These are phyloP conservation scores for Yponomeuta malinellus DNA, from an alignment of 2,888 invertebrate genomes.

Conservation along the genomic window DNA sequence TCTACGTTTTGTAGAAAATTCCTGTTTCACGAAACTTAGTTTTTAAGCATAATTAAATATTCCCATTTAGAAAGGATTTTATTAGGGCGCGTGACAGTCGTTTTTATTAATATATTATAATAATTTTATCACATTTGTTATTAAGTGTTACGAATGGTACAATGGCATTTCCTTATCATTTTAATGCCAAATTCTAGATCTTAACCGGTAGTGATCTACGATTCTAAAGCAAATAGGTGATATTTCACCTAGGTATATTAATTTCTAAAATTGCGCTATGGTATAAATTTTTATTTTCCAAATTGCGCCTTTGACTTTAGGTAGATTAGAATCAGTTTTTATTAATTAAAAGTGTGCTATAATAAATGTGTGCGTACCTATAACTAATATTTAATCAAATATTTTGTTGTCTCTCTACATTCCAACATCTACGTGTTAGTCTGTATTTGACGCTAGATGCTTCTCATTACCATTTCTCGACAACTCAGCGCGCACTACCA, in stretches of 20 bases:
- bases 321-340: not conserved
- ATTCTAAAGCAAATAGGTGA: constrained; percentile 2
- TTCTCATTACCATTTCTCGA: not conserved
- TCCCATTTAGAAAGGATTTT: not conserved
- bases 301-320: not conserved
- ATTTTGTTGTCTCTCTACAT: constrained; percentile 18
- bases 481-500: not conserved
- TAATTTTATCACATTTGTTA: constrained; percentile 19
- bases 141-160: constrained; percentile 23
- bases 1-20: not conserved
- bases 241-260: not conserved
- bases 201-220: constrained; percentile 20
- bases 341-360: not conserved
- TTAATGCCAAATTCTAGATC: constrained; percentile 54
- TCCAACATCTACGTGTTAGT: constrained; percentile 18
- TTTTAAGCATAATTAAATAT: not conserved
- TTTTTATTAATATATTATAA: not conserved
- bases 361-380: not conserved
- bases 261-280: too few species aligned
- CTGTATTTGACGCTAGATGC: constrained; percentile 6
- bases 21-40: not conserved
- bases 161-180: constrained; percentile 32
- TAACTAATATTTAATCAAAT: not conserved
- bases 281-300: not conserved
- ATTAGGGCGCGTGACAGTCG: not conserved